Conservation (phyloP, 2,113 vertebrate genomes). For the Columba livia region DNA sequence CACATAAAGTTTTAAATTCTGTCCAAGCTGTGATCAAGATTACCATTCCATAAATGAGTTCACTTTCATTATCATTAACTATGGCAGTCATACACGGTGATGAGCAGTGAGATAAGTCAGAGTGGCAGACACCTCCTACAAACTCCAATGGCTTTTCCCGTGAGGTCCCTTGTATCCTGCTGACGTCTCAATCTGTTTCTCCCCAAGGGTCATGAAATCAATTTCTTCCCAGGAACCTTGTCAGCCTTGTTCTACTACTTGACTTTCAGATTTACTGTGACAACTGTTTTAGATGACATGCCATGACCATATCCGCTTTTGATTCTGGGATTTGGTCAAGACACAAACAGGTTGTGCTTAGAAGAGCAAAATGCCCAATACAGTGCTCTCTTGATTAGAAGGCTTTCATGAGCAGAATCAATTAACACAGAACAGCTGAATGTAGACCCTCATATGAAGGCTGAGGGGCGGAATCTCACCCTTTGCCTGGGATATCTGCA, state of each 20-base stretch:
- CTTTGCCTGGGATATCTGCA: background rate
- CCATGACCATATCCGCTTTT: background rate
- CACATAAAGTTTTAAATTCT: conserved; percentile 28
- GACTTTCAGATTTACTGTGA: conserved; percentile 53
- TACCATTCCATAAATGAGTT: conserved; percentile 47
- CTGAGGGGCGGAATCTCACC: background rate
- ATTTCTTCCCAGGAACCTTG: conserved; percentile 57
- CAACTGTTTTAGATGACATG: conserved; percentile 16
- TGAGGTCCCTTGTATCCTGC: conserved; percentile 35
- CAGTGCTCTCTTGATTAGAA: background rate
- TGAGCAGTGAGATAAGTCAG: background rate
- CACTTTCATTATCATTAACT: conserved; percentile 34
- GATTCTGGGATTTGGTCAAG: background rate
- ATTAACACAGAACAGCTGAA: background rate
- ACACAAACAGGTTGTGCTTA: background rate
- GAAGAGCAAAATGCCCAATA: background rate
- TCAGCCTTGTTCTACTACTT: conserved; percentile 44
- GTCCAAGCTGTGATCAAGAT: conserved; percentile 23
- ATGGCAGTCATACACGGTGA: background rate
- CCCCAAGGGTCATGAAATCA: conserved; percentile 58
- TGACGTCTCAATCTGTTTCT: conserved; percentile 61
- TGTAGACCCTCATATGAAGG: background rate
- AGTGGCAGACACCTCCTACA: conserved; percentile 30
- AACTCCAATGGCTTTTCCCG: background rate
- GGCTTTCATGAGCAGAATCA: background rate